A percentile compares a stretch with the other conserved stretches of the same genome.
These are phyloP conservation scores for Chelidonichthys spinosus DNA, from an alignment of 2,797 vertebrate genomes.

Conservation along the genomic window DNA sequence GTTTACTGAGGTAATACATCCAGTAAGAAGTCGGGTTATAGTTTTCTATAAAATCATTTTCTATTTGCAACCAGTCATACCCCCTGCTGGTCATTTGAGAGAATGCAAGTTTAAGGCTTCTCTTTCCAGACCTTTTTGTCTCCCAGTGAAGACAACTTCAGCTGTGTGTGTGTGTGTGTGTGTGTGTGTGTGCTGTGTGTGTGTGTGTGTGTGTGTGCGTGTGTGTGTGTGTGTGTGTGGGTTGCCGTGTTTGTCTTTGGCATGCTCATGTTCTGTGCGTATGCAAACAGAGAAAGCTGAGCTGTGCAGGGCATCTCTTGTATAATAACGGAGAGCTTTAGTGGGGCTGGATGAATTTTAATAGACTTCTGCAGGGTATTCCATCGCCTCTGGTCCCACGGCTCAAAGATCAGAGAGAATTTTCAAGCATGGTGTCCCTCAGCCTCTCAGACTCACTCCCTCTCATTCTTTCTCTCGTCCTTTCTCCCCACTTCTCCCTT, in stretches of 20 bases:
- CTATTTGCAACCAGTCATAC: background rate
- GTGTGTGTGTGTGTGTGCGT: background rate
- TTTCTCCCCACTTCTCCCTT: conserved; percentile 32
- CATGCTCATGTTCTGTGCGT: conserved; percentile 14
- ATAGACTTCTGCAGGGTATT: conserved; percentile 79
- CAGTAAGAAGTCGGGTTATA: background rate
- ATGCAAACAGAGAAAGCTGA: conserved; percentile 64
- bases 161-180: background rate
- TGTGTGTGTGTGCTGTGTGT: background rate
- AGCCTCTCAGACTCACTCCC: conserved; percentile 57
- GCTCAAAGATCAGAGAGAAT: conserved; percentile 85
- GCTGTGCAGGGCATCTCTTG: conserved; percentile 66
- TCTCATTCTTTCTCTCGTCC: conserved; percentile 44
- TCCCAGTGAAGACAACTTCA: background rate
- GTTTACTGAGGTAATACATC: background rate
- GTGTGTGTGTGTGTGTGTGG: background rate
- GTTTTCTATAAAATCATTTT: background rate
- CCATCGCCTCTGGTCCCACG: conserved; percentile 77
- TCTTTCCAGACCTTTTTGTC: background rate
- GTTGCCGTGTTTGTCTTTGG: conserved; percentile 17
- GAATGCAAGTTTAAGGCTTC: background rate
- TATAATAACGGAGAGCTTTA: conserved; percentile 79
- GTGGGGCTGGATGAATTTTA: conserved; percentile 80
- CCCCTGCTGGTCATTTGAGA: background rate
- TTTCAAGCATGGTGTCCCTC: conserved; percentile 77